Conservation (phyloP, 2,797 vertebrate genomes). For the Sarcoramphus papa region DNA sequence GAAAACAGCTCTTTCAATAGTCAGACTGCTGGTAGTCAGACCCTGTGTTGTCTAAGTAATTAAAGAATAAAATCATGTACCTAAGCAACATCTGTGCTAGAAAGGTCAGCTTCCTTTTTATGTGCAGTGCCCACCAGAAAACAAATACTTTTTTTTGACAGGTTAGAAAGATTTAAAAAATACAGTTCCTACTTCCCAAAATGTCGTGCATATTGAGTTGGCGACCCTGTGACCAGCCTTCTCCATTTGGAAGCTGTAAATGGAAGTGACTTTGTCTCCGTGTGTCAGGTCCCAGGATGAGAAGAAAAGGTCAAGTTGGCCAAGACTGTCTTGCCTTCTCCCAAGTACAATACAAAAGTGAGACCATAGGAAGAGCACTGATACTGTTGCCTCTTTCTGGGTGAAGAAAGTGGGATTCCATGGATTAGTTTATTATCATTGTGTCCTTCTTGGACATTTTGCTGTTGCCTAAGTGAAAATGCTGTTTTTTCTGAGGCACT, state of each 20-base stretch:
- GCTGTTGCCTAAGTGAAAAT: background rate
- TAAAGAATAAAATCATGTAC: background rate
- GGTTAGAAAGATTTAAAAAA: background rate
- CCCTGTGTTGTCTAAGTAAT: background rate
- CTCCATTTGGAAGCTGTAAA: background rate
- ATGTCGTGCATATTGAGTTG: rapidly evolving
- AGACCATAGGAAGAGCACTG: background rate
- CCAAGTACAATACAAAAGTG: background rate
- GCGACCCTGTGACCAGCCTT: background rate
- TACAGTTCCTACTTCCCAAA: background rate
- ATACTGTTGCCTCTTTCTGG: background rate
- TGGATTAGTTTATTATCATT: background rate
- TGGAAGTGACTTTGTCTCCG: background rate
- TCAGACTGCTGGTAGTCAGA: background rate
- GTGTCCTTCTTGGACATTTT: background rate
- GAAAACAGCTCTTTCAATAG: background rate
- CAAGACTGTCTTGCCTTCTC: background rate
- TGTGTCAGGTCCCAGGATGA: background rate
- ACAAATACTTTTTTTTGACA: background rate
- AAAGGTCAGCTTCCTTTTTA: background rate
- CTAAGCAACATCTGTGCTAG: background rate
- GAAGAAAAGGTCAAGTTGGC: background rate
- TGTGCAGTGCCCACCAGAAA: background rate
- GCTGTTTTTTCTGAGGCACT: background rate
- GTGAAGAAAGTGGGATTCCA: background rate